Percentiles rank a stretch among this genome's conserved stretches.
phyloP scores from a whole-genome alignment of 2,888 invertebrate species.

The Bibio marci region DNA sequence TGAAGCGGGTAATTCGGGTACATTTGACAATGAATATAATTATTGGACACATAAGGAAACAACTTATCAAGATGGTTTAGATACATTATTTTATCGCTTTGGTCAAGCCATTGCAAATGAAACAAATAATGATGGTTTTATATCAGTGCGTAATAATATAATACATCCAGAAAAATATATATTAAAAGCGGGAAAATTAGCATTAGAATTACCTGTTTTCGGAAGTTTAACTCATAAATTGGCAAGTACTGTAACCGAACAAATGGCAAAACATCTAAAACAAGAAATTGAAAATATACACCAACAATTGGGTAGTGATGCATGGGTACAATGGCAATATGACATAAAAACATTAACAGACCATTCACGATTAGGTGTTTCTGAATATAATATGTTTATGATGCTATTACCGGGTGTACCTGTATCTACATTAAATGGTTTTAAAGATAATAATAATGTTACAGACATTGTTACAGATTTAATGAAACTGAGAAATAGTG shows the following conservation, averaged over 20 bases:
- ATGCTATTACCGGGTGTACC: constrained; percentile 68
- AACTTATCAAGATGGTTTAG: constrained; percentile 41
- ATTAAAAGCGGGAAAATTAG: constrained; percentile 14
- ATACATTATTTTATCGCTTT: constrained; percentile 43
- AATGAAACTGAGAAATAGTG: constrained; percentile 31
- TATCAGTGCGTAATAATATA: constrained; percentile 24
- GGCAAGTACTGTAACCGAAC: constrained; percentile 7
- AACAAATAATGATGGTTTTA: constrained; percentile 31
- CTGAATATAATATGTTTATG: constrained; percentile 44
- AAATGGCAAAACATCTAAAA: constrained; percentile 15
- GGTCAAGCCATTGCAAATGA: constrained; percentile 38
- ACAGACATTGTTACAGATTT: constrained; percentile 19
- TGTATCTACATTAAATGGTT: constrained; percentile 30
- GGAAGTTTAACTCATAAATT: constrained; percentile 20
- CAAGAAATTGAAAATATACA: constrained; percentile 16
- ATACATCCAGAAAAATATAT: constrained; percentile 20
- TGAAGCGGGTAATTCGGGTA: constrained; percentile 19
- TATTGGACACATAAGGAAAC: constrained; percentile 49
- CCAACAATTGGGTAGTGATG: constrained; percentile 15
- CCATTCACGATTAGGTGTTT: constrained; percentile 13
- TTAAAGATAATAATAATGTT: constrained; percentile 14
- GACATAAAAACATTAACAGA: constrained; percentile 12
- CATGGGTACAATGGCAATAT: constrained; percentile 28
- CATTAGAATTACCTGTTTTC: constrained; percentile 25
- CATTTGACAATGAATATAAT: constrained; percentile 36